These are phyloP conservation scores for Watsonalla binaria DNA, from an alignment of 2,888 invertebrate genomes.

Conservation along the genomic window DNA sequence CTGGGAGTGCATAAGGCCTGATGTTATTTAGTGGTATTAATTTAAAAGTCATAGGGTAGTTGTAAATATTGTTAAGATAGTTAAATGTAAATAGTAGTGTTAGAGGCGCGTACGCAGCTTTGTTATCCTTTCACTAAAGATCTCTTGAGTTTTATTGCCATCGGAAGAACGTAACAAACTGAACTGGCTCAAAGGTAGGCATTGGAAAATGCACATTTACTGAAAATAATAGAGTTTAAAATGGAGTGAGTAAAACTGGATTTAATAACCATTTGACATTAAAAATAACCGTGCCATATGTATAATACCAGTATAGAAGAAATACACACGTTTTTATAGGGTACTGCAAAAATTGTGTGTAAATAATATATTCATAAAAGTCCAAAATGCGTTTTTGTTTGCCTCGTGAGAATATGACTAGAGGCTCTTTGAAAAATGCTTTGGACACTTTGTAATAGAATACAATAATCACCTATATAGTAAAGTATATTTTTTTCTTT, in stretches of 20 bases:
- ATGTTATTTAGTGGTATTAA: constrained; percentile 66
- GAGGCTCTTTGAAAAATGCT: constrained; percentile 71
- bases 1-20: constrained; percentile 1
- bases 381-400: constrained; percentile 62
- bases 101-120: constrained; percentile 61
- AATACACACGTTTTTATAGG: constrained; percentile 73
- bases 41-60: constrained; percentile 65
- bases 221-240: neutral
- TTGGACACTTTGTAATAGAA: constrained; percentile 26
- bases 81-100: constrained; percentile 26
- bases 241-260: too few relatives aligned
- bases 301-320: constrained; percentile 10
- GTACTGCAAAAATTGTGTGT: constrained; percentile 74
- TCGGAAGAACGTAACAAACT: constrained; percentile 55
- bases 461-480: neutral
- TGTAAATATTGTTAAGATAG: constrained; percentile 31
- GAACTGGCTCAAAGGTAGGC: constrained; percentile 48
- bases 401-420: constrained; percentile 49
- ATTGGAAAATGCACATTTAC: neutral
- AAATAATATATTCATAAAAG: constrained; percentile 23
- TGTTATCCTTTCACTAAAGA: constrained; percentile 79
- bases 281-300: constrained; percentile 41
- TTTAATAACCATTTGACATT: constrained; percentile 3
- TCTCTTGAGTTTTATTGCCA: constrained; percentile 77
- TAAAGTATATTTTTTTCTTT: neutral